Evolutionary conservation across 2,888 invertebrate genomes (phyloP).

Genomic region (Pocota personata): DNA sequence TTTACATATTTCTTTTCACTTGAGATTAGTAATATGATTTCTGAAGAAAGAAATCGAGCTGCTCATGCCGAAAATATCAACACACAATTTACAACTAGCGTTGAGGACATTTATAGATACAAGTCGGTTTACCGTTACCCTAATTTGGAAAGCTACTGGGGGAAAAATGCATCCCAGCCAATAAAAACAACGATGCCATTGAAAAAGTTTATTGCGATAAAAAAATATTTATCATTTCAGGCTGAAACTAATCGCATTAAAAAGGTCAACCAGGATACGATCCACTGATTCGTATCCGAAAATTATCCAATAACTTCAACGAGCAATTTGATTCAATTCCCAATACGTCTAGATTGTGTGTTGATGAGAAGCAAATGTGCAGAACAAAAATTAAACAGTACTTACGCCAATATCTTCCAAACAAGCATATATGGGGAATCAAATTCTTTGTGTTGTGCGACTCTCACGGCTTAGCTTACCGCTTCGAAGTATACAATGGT

Average conservation of each 20-base stretch:
- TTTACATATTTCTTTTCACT: neutral
- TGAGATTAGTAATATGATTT: neutral
- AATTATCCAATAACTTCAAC: too few species aligned
- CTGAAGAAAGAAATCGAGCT: too few species aligned
- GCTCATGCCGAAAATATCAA: too few species aligned
- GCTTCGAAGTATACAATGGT: neutral
- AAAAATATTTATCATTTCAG: neutral
- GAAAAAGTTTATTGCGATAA: neutral
- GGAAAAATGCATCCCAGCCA: neutral
- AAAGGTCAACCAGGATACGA: too few species aligned
- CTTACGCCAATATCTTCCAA: neutral
- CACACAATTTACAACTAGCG: too few species aligned
- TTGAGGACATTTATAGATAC: too few species aligned
- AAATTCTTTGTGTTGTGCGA: neutral
- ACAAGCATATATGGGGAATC: neutral
- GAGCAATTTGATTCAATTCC: neutral
- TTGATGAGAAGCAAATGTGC: slow-evolving; percentile 1
- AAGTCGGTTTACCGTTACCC: neutral
- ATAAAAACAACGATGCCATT: neutral
- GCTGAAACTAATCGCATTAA: too few species aligned
- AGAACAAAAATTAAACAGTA: too few species aligned
- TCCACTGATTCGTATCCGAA: too few species aligned
- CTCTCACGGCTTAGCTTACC: too few species aligned
- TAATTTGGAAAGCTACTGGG: neutral
- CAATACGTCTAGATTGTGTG: neutral